Evolutionary conservation across 2,113 vertebrate genomes (phyloP), one percentile per base, ranked within the genome.

Genomic region (Macrotus californicus): DNA sequence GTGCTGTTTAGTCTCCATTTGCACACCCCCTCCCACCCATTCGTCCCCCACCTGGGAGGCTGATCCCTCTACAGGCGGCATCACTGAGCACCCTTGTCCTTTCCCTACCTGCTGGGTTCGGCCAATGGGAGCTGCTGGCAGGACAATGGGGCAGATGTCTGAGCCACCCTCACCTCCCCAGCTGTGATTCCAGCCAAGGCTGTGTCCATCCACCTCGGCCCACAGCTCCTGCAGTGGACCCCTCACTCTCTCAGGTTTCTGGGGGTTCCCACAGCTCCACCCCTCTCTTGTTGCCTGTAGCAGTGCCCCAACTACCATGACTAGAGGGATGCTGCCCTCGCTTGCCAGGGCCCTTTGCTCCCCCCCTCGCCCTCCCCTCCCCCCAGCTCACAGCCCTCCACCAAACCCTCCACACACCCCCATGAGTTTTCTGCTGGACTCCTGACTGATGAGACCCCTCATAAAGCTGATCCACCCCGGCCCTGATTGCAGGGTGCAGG

Each of bases 1-100:
- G 79, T 1, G 9, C 15, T 7, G 0, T 18, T 41, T 22, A 5
- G 10, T 9, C 21, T 19, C 36, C 46, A 1, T 7, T 15, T 34
- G 56, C 14, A 36, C 9, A 0, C 3, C 54, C 19, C 59, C 15
- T 56, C 26, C n/a, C 10, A 0, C n/a, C 34, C 18, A 14, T 21
- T 16, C 26, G 1, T 15, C 24, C 34, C 19, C 72, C 16, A 18
- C 29, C 39, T 3, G 3, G 67, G 43, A 64, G 69, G 76, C 43
- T 29, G 41, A 24, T 1, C 29, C 21, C 43, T 24, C 16, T 6
- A 1, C 16, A 22, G 82, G 52, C 26, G 5, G 22, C 6, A 6
- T n/a, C 34, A 12, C 22, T 11, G 52, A 52, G 34, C 29, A 16
- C 31, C 39, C 52, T n/a, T 2, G 36, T 80, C 73, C 67, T 59